These are phyloP conservation scores for Brenthis daphne DNA, from an alignment of 2,888 invertebrate genomes.

Conservation along the genomic window DNA sequence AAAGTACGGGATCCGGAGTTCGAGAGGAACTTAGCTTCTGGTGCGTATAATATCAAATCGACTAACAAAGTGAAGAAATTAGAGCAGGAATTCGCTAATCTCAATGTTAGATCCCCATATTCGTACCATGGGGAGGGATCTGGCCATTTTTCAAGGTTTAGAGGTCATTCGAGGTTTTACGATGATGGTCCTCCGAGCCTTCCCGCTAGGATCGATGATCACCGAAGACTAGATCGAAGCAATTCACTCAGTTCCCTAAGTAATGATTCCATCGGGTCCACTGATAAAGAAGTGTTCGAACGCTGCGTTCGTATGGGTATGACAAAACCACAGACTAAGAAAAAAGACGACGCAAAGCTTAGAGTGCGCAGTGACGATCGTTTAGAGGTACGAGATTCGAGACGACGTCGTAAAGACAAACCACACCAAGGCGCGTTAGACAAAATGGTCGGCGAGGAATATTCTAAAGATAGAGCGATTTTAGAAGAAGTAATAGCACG, in stretches of 20 bases:
- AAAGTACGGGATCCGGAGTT: slow-evolving; percentile 55
- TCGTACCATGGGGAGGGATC: slow-evolving; percentile 49
- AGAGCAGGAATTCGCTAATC: slow-evolving; percentile 44
- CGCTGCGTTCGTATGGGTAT: slow-evolving; percentile 87
- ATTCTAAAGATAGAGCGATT: slow-evolving; percentile 57
- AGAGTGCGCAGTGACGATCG: slow-evolving; percentile 58
- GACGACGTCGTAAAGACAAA: slow-evolving; percentile 44
- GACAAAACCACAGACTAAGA: slow-evolving; percentile 59
- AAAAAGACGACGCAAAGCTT: slow-evolving; percentile 44
- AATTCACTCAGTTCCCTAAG: slow-evolving; percentile 69
- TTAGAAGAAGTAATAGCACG: slow-evolving; percentile 86
- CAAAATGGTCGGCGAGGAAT: slow-evolving; percentile 57
- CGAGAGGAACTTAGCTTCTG: slow-evolving; percentile 52
- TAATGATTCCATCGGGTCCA: slow-evolving; percentile 82
- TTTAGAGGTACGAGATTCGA: slow-evolving; percentile 43
- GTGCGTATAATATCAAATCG: slow-evolving; percentile 48
- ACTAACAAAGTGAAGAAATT: slow-evolving; percentile 43
- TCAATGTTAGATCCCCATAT: slow-evolving; percentile 44
- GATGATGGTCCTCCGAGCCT: slow-evolving; percentile 56
- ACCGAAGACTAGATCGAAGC: slow-evolving; percentile 48
- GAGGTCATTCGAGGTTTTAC: slow-evolving; percentile 41
- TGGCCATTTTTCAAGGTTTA: slow-evolving; percentile 42
- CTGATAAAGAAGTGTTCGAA: slow-evolving; percentile 76
- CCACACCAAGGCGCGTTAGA: slow-evolving; percentile 54
- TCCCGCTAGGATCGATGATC: slow-evolving; percentile 52